Conservation (phyloP, 2,113 vertebrate species). For the Chaenocephalus aceratus region DNA sequence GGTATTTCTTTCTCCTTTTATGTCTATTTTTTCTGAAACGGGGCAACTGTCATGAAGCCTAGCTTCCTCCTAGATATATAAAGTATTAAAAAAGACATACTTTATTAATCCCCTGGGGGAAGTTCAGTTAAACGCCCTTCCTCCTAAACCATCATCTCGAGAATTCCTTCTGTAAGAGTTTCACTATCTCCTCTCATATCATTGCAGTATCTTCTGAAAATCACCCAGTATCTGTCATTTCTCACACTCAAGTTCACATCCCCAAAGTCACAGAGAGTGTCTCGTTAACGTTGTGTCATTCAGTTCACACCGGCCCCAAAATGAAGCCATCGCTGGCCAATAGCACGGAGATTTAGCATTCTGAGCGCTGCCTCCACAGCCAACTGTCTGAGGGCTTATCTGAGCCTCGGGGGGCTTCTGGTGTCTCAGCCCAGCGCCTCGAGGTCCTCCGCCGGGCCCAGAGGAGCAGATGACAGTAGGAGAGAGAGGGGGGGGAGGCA, state of each 20-base stretch:
- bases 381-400: constrained; percentile 70
- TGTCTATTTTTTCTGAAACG: too few relatives aligned
- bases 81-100: too few relatives aligned
- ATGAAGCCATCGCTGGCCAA: constrained; percentile 52
- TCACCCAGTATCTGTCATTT: constrained; percentile 2
- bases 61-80: too few relatives aligned
- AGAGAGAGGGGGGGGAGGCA: constrained; percentile 8
- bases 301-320: constrained; percentile 18
- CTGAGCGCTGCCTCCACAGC: constrained; percentile 52
- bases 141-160: background rate
- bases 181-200: constrained; percentile 1
- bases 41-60: too few relatives aligned
- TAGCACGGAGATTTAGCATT: constrained; percentile 67
- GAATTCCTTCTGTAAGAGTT: background rate
- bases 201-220: constrained; percentile 23
- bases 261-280: background rate
- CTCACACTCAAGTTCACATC: constrained; percentile 2
- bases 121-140: background rate
- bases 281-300: constrained; percentile 16
- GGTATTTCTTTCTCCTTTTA: too few relatives aligned
- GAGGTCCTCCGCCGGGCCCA: constrained; percentile 55
- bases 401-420: constrained; percentile 63
- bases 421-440: constrained; percentile 67
- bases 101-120: too few relatives aligned
- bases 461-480: constrained; percentile 63